These are phyloP conservation scores for Melanerpes aurifrons DNA, from an alignment of 2,113 vertebrate species.

Conservation along the genomic window DNA sequence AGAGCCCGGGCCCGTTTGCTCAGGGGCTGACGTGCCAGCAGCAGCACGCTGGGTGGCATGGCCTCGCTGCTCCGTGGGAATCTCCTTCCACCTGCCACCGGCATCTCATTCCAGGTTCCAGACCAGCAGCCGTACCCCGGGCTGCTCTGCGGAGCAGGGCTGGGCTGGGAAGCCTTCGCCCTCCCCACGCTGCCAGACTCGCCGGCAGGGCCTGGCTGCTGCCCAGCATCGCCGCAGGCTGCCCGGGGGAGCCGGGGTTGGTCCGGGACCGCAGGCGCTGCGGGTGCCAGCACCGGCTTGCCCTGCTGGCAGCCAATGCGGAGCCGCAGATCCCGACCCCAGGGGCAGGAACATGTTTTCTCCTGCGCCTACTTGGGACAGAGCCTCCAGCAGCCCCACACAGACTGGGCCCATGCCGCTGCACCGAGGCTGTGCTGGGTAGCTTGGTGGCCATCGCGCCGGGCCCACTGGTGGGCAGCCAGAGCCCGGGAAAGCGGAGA, in stretches of 20 bases:
- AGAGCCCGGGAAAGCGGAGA: accelerated
- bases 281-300: background rate
- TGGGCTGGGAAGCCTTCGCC: background rate
- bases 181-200: background rate
- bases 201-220: background rate
- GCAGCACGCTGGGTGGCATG: background rate
- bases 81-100: background rate
- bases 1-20: background rate
- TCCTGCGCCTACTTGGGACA: background rate
- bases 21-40: background rate
- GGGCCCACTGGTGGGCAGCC: accelerated
- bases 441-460: background rate
- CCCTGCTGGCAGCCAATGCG: background rate
- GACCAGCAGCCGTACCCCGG: background rate
- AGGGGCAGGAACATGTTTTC: background rate
- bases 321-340: background rate
- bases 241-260: background rate
- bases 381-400: background rate
- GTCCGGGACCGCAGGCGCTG: background rate
- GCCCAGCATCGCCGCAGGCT: background rate
- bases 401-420: background rate
- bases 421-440: background rate
- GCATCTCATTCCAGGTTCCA: background rate
- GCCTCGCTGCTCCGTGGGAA: background rate
- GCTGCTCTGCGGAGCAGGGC: background rate